Evolutionary conservation across 2,797 vertebrate genomes (phyloP).

Genomic region (Scleropages formosus): DNA sequence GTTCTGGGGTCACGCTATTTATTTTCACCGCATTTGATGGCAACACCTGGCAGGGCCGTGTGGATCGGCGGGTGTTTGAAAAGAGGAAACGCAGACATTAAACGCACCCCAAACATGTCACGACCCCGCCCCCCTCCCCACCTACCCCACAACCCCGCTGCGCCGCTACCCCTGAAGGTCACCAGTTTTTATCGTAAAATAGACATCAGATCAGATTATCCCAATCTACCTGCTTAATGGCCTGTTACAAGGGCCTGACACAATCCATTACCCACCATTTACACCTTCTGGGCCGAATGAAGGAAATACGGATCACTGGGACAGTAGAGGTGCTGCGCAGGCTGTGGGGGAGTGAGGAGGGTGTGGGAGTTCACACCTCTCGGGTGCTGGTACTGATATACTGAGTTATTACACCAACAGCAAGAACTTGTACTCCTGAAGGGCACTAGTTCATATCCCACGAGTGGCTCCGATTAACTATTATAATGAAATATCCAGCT

Average conservation of each 20-base stretch:
- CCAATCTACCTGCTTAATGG: constrained; percentile 83
- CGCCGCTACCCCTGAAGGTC: constrained; percentile 50
- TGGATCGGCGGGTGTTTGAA: neutral
- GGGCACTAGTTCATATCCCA: too few species aligned
- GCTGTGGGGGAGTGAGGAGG: constrained; percentile 25
- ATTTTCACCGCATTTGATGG: neutral
- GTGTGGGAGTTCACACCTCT: neutral
- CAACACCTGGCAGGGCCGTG: neutral
- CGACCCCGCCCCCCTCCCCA: neutral
- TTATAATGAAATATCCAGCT: too few species aligned
- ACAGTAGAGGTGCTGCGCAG: constrained; percentile 2
- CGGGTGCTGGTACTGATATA: too few species aligned
- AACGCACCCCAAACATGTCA: neutral
- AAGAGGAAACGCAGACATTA: neutral
- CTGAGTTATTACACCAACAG: too few species aligned
- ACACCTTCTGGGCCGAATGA: constrained; percentile 74
- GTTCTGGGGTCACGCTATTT: neutral
- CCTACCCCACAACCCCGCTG: neutral
- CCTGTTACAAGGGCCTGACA: constrained; percentile 84
- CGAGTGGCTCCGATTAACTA: too few species aligned
- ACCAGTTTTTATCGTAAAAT: constrained; percentile 72
- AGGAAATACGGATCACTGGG: constrained; percentile 40
- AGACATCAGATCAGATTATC: constrained; percentile 84
- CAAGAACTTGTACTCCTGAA: too few species aligned
- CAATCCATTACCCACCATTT: constrained; percentile 90